Evolutionary conservation across 2,113 vertebrate genomes (phyloP).

Genomic region (Puffinus mauretanicus): DNA sequence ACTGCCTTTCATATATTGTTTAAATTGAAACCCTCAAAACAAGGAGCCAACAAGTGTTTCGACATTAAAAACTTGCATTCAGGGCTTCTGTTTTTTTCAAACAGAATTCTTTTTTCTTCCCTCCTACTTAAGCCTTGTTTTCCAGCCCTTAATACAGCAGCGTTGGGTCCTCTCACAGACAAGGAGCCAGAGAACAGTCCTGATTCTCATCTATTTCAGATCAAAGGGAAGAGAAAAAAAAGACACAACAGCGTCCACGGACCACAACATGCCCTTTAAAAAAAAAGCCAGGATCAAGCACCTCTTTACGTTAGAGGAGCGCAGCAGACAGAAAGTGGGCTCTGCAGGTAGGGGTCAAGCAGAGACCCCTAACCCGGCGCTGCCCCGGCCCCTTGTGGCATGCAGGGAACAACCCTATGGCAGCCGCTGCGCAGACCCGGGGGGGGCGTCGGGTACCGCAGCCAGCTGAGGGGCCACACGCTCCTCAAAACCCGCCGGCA

Average conservation of each 20-base stretch:
- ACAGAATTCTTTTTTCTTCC: background rate
- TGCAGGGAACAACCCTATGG: too few relatives aligned
- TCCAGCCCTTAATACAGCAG: background rate
- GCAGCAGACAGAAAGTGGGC: too few relatives aligned
- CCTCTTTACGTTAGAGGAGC: too few relatives aligned
- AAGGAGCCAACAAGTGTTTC: background rate
- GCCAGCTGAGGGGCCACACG: background rate
- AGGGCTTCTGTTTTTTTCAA: background rate
- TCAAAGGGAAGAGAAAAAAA: too few relatives aligned
- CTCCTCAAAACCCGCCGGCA: fast-evolving
- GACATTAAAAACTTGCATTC: background rate
- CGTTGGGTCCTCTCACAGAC: background rate
- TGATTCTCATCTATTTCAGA: background rate
- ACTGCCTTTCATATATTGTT: background rate
- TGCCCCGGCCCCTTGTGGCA: too few relatives aligned
- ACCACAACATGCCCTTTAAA: too few relatives aligned
- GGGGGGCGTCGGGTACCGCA: too few relatives aligned
- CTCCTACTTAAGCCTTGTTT: background rate
- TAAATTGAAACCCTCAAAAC: background rate
- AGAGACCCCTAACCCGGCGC: too few relatives aligned
- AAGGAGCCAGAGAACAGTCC: background rate
- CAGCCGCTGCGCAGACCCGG: too few relatives aligned
- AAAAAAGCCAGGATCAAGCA: too few relatives aligned
- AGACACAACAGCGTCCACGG: too few relatives aligned
- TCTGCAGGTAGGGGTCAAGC: too few relatives aligned